Base-by-base conservation (phyloP, 2,888 invertebrate species). In the Tetragnatha montana region DNA sequence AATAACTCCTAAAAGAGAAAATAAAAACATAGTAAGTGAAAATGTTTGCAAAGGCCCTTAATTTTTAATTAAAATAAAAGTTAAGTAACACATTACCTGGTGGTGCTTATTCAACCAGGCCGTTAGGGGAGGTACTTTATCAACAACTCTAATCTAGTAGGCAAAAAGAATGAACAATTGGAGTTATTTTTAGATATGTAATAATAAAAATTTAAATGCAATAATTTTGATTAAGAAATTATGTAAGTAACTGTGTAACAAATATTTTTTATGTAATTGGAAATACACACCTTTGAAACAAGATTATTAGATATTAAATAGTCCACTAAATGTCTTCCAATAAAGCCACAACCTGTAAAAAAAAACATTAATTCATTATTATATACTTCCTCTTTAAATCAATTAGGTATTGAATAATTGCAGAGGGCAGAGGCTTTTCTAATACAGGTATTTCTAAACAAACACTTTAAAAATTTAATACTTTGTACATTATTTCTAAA, bases 121-220 rank as follows among this genome's bases (percentile, higher is more conserved):
- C 92, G 97, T 96, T 94, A 97, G 97, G 0, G 98, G 98, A 81
- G 98, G 98, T 51, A 98, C 97, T 94, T 98, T 98, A 94, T 98
- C 98, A 88, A 97, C 97, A 79, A 97, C 95, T 92, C 93, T 92
- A 7, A 93, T 91, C 93, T 93, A 91, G 22, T 91, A 91, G 70
- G 81, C 51, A 12, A 88, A 73, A 49, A 82, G 12, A 51, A 73
- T n/a, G 96, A 51, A 84, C 14, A 74, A 71, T n/a, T 49, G 6
- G 19, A 47, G 12, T 22, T 51, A 49, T 51, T 47, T 35, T 35
- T 35, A 35, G 35, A 35, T 35, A 35, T 2, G 35, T 4, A 35
- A 35, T 35, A 2, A 2, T 35, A n/a, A n/a, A n/a, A n/a, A 51
- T 10, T 60, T 60, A 14, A 60, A 60, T 60, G 2, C 12, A 60